phyloP scores from a whole-genome alignment of 2,113 vertebrate genomes.

The Hemicordylus capensis region DNA sequence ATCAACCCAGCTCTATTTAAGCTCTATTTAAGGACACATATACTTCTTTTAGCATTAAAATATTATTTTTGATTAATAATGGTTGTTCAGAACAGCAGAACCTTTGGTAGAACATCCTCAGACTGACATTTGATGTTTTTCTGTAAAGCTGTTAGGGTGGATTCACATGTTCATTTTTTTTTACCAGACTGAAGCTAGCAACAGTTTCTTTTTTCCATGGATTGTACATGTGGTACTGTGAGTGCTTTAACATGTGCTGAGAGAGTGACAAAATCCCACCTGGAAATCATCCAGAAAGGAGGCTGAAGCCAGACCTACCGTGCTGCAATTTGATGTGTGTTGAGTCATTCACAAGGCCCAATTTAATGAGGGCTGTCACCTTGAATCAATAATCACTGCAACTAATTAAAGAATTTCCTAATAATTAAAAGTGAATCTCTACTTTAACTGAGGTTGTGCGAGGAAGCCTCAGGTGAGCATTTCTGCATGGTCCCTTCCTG shows the following conservation, averaged over 20 bases:
- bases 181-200: background rate
- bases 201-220: background rate
- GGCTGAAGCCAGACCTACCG: background rate
- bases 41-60: background rate
- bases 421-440: background rate
- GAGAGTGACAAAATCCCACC: background rate
- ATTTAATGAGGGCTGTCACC: slow-evolving; percentile 1
- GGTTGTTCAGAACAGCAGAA: background rate
- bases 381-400: background rate
- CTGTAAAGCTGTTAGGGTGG: background rate
- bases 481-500: background rate
- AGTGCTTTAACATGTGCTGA: background rate
- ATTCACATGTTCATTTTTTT: background rate
- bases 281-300: background rate
- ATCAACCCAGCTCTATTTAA: background rate
- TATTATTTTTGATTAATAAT: background rate
- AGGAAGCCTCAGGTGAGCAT: background rate
- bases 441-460: background rate
- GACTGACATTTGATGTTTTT: background rate
- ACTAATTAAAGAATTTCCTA: background rate
- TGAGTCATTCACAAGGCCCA: background rate
- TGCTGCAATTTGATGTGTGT: background rate
- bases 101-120: background rate
- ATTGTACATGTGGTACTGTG: background rate
- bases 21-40: background rate